phyloP scores from a whole-genome alignment of 2,797 vertebrate species.

The Cichlasoma orientale region DNA sequence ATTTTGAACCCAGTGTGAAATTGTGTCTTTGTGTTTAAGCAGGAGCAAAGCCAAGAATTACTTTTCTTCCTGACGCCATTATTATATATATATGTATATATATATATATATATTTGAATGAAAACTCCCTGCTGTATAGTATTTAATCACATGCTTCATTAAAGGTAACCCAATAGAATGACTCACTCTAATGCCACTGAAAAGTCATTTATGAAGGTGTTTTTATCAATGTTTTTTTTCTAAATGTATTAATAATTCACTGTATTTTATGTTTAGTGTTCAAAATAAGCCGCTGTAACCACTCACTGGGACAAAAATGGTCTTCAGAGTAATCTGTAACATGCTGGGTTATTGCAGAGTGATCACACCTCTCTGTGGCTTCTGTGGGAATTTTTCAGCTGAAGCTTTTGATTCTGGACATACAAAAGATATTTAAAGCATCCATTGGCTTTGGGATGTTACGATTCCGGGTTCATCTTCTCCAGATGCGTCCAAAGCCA shows the following conservation, averaged over 20 bases:
- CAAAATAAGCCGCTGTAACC: not conserved
- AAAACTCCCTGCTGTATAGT: not conserved
- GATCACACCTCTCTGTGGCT: not conserved
- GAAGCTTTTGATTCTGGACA: not conserved
- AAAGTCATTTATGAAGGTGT: no score
- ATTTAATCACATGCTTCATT: not conserved
- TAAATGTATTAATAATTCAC: not conserved
- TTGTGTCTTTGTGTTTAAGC: not conserved
- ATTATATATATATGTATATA: not conserved
- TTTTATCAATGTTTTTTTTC: not conserved
- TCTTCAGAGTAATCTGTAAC: not conserved
- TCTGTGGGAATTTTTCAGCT: not conserved
- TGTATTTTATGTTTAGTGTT: not conserved
- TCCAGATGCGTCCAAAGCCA: not conserved
- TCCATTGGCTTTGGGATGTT: not conserved
- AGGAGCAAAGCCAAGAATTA: not conserved
- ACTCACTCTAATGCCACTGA: no score
- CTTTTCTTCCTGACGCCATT: not conserved
- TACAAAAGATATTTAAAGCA: not conserved
- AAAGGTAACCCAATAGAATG: not conserved
- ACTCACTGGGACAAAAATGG: not conserved
- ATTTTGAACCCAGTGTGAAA: not conserved
- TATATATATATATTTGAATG: not conserved
- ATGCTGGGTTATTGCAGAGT: not conserved
- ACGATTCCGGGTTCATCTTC: fast-evolving